A percentile compares a stretch with the other conserved stretches of the same genome.
Conservation (phyloP, 1,140 invertebrate genomes). For the Drosophila eugracilis region DNA sequence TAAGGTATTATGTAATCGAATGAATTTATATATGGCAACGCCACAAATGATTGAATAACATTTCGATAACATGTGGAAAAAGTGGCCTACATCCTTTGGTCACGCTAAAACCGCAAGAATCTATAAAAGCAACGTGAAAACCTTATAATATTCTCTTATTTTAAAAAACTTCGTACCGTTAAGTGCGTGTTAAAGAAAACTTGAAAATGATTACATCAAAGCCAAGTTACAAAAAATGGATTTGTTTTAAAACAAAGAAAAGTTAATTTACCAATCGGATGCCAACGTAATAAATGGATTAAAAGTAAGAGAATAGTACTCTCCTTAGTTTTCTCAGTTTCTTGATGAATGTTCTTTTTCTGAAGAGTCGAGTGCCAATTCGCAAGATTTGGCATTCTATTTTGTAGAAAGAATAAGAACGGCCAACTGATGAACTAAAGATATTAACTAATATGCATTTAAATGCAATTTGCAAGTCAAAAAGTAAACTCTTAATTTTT, state of each 20-base stretch:
- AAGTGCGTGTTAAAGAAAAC: background rate
- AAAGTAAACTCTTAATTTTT: conserved; percentile 10
- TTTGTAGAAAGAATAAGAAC: conserved; percentile 82
- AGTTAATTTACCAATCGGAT: conserved; percentile 7
- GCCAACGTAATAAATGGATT: conserved; percentile 6
- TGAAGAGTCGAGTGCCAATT: conserved; percentile 68
- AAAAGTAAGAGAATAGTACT: conserved; percentile 12
- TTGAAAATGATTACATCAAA: background rate
- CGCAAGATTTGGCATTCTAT: conserved; percentile 40
- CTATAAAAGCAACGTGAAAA: conserved; percentile 3
- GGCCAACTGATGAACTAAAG: conserved; percentile 68
- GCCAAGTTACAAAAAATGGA: background rate
- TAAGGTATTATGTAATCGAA: background rate
- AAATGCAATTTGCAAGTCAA: background rate
- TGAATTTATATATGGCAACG: background rate
- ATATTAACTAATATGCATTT: background rate
- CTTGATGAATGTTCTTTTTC: conserved; percentile 78
- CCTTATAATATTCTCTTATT: background rate
- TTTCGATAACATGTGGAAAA: background rate
- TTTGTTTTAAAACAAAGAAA: conserved; percentile 9
- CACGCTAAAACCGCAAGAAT: background rate
- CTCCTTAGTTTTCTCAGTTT: background rate
- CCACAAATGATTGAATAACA: background rate
- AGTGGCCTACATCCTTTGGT: background rate
- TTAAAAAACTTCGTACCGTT: background rate